phyloP scores from a whole-genome alignment of 2,113 vertebrate genomes.

The Pantherophis guttatus region DNA sequence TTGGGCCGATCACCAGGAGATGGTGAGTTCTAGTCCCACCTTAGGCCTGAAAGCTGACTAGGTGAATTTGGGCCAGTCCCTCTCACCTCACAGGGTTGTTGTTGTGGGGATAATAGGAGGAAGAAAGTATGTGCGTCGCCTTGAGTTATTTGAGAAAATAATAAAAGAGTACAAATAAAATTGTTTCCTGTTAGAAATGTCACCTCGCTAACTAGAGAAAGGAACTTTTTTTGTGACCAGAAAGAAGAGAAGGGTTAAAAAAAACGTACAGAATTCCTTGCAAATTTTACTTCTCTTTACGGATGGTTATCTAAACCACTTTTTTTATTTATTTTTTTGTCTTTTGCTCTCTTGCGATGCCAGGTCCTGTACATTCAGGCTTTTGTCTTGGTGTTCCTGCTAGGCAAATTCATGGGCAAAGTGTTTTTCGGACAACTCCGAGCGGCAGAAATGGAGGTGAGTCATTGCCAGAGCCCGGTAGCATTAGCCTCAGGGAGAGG shows the following conservation, averaged over 20 bases:
- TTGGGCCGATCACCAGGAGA: no score
- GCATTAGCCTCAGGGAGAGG: neutral
- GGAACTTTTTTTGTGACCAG: neutral
- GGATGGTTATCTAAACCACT: neutral
- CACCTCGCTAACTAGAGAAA: neutral
- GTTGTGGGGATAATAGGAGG: no score
- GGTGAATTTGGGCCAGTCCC: no score
- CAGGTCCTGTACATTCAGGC: constrained; percentile 95
- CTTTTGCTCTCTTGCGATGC: fast-evolving
- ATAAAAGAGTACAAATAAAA: neutral
- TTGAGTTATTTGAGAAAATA: no score
- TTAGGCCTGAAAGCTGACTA: no score
- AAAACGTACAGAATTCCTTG: neutral
- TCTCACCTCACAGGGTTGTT: no score
- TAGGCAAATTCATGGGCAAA: constrained; percentile 95
- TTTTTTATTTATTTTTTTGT: neutral
- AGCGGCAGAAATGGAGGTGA: constrained; percentile 95
- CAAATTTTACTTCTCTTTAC: neutral
- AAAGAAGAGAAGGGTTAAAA: neutral
- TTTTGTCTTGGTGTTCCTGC: constrained; percentile 88
- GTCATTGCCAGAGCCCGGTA: neutral
- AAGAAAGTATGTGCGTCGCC: no score
- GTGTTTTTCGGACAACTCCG: constrained; percentile 92
- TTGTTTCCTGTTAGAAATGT: neutral
- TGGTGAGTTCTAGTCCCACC: no score